A percentile compares a stretch with the other conserved stretches of the same genome.
Conservation (phyloP, 2,113 vertebrate genomes). For the Thomomys bottae region DNA sequence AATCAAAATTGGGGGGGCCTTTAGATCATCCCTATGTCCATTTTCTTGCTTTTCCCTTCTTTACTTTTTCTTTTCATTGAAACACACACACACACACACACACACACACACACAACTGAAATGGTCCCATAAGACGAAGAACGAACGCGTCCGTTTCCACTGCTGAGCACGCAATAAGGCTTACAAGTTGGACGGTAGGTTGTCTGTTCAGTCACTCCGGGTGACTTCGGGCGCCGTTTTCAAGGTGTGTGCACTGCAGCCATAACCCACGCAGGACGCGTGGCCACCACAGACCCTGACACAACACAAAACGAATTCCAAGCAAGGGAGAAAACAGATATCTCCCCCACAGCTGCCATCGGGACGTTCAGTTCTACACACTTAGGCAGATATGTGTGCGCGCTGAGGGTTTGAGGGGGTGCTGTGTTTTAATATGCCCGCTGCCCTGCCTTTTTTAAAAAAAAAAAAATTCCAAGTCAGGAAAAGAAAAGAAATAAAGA, state of each 20-base stretch:
- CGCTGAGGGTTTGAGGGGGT: not conserved
- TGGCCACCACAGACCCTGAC: slow-evolving; percentile 26
- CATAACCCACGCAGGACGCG: not conserved
- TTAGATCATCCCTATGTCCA: not conserved
- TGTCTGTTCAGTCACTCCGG: not conserved
- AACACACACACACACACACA: too few relatives aligned
- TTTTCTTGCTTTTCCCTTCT: slow-evolving; percentile 55
- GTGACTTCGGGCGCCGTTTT: slow-evolving; percentile 32
- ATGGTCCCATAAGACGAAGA: slow-evolving; percentile 47
- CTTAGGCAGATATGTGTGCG: not conserved
- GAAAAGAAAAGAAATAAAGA: slow-evolving; percentile 55
- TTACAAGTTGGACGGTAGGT: not conserved
- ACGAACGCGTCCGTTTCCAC: slow-evolving; percentile 58
- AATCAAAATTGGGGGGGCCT: slow-evolving; percentile 43
- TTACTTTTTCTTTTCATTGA: slow-evolving; percentile 21
- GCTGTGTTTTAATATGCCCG: slow-evolving; percentile 28
- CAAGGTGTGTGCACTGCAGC: not conserved
- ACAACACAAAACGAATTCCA: slow-evolving; percentile 31
- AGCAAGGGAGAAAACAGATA: not conserved
- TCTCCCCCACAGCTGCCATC: slow-evolving; percentile 35
- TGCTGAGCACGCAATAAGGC: not conserved
- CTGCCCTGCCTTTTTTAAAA: slow-evolving; percentile 8
- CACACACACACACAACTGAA: too few relatives aligned
- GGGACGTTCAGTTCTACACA: not conserved
- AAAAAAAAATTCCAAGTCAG: slow-evolving; percentile 25